Percentiles rank a stretch among this genome's conserved stretches.
These are phyloP conservation scores for Perizoma flavofasciatum DNA, from an alignment of 2,888 invertebrate species.

Conservation along the genomic window DNA sequence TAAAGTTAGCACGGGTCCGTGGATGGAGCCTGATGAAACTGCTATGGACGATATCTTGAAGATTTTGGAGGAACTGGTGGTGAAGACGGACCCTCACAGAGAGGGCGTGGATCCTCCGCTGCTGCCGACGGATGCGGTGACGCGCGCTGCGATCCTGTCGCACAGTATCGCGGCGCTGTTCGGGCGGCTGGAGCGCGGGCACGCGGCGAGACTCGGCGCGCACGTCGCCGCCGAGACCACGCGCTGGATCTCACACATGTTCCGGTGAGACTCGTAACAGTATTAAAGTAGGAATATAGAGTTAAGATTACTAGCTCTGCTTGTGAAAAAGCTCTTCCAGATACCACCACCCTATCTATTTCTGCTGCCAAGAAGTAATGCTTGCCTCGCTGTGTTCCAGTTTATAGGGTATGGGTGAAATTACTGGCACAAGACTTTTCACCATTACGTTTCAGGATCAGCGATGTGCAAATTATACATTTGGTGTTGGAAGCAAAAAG, in stretches of 20 bases:
- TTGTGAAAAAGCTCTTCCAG: too few relatives aligned
- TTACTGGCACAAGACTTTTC: too few relatives aligned
- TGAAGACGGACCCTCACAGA: constrained; percentile 85
- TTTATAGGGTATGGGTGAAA: too few relatives aligned
- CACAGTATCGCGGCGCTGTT: constrained; percentile 95
- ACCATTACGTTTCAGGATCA: too few relatives aligned
- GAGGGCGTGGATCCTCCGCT: constrained; percentile 86
- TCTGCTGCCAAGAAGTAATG: too few relatives aligned
- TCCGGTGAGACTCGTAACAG: constrained; percentile 82
- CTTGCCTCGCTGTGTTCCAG: too few relatives aligned
- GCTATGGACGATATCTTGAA: constrained; percentile 85
- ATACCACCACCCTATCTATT: too few relatives aligned
- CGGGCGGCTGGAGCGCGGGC: constrained; percentile 90
- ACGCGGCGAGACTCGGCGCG: constrained; percentile 91
- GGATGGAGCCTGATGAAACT: constrained; percentile 82
- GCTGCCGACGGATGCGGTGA: constrained; percentile 85
- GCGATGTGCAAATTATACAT: too few relatives aligned
- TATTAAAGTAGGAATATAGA: too few relatives aligned
- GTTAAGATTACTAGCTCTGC: too few relatives aligned
- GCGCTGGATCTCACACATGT: constrained; percentile 93
- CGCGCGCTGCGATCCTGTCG: constrained; percentile 87
- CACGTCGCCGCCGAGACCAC: constrained; percentile 94
- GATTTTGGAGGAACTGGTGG: constrained; percentile 83
- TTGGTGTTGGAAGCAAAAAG: too few relatives aligned
- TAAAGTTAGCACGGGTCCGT: constrained; percentile 75